Evolutionary conservation across 2,888 invertebrate species (phyloP).

Genomic region (Dioctria rufipes): DNA sequence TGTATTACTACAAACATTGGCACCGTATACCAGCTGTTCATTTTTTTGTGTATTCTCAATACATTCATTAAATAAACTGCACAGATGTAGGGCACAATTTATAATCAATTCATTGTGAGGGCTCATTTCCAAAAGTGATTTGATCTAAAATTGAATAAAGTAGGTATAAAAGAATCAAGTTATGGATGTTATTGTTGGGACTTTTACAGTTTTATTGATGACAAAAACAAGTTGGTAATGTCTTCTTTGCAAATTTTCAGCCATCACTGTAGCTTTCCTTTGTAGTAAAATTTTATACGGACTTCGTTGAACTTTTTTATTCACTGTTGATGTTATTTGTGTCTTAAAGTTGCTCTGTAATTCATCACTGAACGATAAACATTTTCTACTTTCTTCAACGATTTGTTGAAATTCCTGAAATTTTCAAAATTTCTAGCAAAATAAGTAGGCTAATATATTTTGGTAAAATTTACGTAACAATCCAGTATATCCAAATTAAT

Average conservation of each 20-base stretch:
- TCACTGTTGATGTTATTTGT: slow-evolving; percentile 53
- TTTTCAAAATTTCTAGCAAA: background rate
- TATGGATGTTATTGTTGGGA: slow-evolving; percentile 3
- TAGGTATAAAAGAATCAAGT: background rate
- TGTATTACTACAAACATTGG: slow-evolving; percentile 80
- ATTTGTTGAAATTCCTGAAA: slow-evolving; percentile 66
- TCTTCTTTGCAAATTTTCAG: slow-evolving; percentile 59
- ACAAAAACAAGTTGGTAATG: slow-evolving; percentile 68
- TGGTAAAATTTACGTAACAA: slow-evolving; percentile 64
- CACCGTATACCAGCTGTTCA: slow-evolving; percentile 58
- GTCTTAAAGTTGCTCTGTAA: slow-evolving; percentile 55
- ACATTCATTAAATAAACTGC: slow-evolving; percentile 57
- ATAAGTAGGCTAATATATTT: background rate
- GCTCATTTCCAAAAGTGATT: slow-evolving; percentile 59
- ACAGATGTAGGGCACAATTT: slow-evolving; percentile 59
- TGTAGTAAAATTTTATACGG: slow-evolving; percentile 68
- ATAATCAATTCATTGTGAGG: slow-evolving; percentile 57
- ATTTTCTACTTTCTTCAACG: slow-evolving; percentile 62
- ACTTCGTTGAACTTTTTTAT: slow-evolving; percentile 69
- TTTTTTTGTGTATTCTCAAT: slow-evolving; percentile 56
- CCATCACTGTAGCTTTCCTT: slow-evolving; percentile 59
- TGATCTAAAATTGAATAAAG: slow-evolving; percentile 55
- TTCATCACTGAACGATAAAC: slow-evolving; percentile 57
- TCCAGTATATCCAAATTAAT: slow-evolving; percentile 68
- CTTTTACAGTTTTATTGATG: slow-evolving; percentile 66